A percentile compares a stretch with the other conserved stretches of the same genome.
These are phyloP conservation scores for Drosophila pruinosa DNA, from an alignment of 1,140 invertebrate genomes.

Conservation along the genomic window DNA sequence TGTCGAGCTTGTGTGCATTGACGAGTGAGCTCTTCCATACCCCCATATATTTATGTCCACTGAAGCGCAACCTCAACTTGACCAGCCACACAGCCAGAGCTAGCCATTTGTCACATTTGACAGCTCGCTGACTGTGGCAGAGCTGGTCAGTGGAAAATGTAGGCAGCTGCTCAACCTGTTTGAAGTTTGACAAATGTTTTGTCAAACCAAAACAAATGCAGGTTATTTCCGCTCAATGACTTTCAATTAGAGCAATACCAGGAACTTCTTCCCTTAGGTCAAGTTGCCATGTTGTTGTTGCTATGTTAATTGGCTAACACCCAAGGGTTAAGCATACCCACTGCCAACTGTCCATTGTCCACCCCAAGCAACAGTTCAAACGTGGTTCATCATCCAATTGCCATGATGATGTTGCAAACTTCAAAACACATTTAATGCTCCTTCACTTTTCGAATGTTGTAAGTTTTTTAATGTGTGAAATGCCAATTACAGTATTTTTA, in stretches of 20 bases:
- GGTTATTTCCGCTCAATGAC: slow-evolving; percentile 62
- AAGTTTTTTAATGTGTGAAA: slow-evolving; percentile 37
- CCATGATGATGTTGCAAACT: slow-evolving; percentile 60
- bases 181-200: slow-evolving; percentile 53
- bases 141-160: slow-evolving; percentile 40
- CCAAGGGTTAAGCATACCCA: slow-evolving; percentile 44
- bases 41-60: slow-evolving; percentile 33
- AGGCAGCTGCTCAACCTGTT: slow-evolving; percentile 68
- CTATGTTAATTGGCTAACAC: slow-evolving; percentile 67
- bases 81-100: slow-evolving; percentile 18
- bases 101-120: slow-evolving; percentile 70
- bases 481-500: not conserved
- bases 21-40: slow-evolving; percentile 31
- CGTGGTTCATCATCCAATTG: slow-evolving; percentile 24
- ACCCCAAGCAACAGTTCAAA: slow-evolving; percentile 4
- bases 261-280: slow-evolving; percentile 32
- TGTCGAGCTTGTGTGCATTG: slow-evolving; percentile 67
- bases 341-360: slow-evolving; percentile 13
- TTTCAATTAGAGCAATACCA: slow-evolving; percentile 65
- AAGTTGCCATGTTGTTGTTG: slow-evolving; percentile 34
- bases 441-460: slow-evolving; percentile 53
- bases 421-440: slow-evolving; percentile 75
- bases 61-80: slow-evolving; percentile 52
- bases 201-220: slow-evolving; percentile 47
- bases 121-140: slow-evolving; percentile 35